Conservation (phyloP, 2,888 invertebrate genomes). For the Acanthosepion pharaonis region DNA sequence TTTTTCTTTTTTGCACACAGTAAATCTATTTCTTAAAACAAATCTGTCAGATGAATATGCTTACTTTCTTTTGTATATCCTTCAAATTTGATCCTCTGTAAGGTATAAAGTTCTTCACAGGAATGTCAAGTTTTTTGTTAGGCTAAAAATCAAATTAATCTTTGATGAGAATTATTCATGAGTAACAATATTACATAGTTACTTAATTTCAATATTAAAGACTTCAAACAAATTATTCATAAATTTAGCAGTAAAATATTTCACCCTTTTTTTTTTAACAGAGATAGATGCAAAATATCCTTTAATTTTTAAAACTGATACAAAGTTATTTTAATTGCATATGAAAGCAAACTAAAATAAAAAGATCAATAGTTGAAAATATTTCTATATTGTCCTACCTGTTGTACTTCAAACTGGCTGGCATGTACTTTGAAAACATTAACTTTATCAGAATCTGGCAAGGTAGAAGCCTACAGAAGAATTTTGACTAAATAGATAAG, state of each 20-base stretch:
- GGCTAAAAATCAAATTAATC: constrained; percentile 42
- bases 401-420: not conserved
- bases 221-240: not conserved
- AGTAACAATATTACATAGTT: not conserved
- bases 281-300: not conserved
- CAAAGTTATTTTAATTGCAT: not conserved
- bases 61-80: constrained; percentile 48
- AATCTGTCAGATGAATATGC: constrained; percentile 18
- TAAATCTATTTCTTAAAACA: not conserved
- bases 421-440: not conserved
- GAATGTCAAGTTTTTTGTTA: constrained; percentile 15
- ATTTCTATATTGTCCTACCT: not conserved
- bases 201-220: not conserved
- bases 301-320: not conserved
- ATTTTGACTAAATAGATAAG: not conserved
- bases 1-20: too few species aligned
- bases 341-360: not conserved
- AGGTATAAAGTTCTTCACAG: constrained; percentile 38
- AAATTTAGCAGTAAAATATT: not conserved
- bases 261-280: too few species aligned
- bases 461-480: constrained; percentile 18
- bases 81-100: constrained; percentile 41
- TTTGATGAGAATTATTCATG: not conserved
- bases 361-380: not conserved
- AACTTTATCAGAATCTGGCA: not conserved